Evolutionary conservation across 2,797 vertebrate species (phyloP).

Genomic region (Poecilia velifera): DNA sequence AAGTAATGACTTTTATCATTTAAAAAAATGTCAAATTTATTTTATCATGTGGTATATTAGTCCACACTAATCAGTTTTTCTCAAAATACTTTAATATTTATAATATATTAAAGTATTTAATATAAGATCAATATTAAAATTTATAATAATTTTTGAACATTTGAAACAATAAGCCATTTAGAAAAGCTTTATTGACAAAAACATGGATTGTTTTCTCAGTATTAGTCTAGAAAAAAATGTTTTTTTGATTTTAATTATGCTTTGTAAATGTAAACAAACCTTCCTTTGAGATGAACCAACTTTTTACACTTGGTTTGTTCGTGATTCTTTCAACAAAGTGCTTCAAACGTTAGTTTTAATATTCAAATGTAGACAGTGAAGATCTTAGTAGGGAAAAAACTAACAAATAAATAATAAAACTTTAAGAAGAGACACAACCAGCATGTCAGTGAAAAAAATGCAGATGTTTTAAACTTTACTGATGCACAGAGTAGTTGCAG

Average conservation of each 20-base stretch:
- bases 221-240: neutral
- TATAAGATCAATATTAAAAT: too few species aligned
- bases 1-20: neutral
- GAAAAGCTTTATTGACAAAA: neutral
- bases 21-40: neutral
- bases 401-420: neutral
- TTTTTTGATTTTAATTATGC: neutral
- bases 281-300: neutral
- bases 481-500: neutral
- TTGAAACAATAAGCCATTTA: neutral
- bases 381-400: accelerated
- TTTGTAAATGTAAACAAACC: neutral
- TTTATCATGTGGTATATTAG: neutral
- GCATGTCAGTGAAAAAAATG: neutral
- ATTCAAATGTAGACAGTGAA: neutral
- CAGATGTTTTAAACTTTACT: neutral
- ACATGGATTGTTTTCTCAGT: neutral
- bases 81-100: neutral
- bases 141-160: neutral
- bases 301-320: neutral
- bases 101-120: too few species aligned
- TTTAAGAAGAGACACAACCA: neutral
- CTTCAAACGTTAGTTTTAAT: neutral
- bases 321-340: neutral
- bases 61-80: neutral